Base-by-base conservation (phyloP, 2,797 vertebrate genomes). In the Nothura maculosa region DNA sequence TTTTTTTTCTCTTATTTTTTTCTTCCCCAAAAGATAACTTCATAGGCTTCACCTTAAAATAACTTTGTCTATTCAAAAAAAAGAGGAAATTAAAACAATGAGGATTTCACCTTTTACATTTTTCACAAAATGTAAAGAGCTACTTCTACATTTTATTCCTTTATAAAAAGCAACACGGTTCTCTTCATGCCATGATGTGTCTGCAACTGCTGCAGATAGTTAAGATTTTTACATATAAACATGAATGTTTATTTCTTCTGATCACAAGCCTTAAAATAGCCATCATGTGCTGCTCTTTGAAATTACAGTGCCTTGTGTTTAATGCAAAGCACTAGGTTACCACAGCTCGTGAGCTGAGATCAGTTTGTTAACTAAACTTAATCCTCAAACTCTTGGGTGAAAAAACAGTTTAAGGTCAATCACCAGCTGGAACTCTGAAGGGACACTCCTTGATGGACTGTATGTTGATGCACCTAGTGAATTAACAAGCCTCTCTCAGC, bases 261-360 rank as follows among this genome's bases (percentile, higher is more conserved):
- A 86, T 94, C 93, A 81, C 67, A 32, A 43, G 43, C 83, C 96
- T 93, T 95, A 96, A 95, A 96, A 94, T 95, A 95, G 94, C 47
- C n/a, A 15, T 95, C 90, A 89, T 91, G 87, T 83, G 89, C 77
- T 85, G 24, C 55, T 83, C 66, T 93, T 78, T 89, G 89, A 95
- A 54, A 90, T 76, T 89, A 3, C 63, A 21, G 64, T 83, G 69
- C 2, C 4, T 85, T 61, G 62, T 61, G 75, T 81, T 87, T 76
- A 69, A 89, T 92, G 89, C 89, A 93, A 50, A 89, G 89, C 77
- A 70, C 69, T 66, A 40, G 70, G 34, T 89, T 92, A 57, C 73
- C 30, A 30, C 76, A 60, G 76, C 32, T 74, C 47, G 34, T 50
- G 73, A 94, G 75, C 55, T 68, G 68, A 30, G 66, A 66, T 5